Percentiles rank a stretch among this genome's conserved stretches.
These are phyloP conservation scores for Lasioglossum lativentre DNA, from an alignment of 2,888 invertebrate genomes.

Conservation along the genomic window DNA sequence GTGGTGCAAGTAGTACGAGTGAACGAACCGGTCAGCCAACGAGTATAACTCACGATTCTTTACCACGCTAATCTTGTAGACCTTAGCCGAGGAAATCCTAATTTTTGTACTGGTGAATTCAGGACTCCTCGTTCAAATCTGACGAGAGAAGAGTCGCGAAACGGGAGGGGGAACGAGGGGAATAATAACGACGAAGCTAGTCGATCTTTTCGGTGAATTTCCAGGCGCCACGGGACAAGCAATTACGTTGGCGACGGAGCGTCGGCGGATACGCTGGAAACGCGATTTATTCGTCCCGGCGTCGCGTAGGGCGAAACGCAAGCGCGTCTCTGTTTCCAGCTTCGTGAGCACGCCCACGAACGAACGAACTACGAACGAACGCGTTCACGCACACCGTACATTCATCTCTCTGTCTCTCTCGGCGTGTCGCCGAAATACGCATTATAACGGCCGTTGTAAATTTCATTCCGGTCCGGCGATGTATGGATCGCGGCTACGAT, in stretches of 20 bases:
- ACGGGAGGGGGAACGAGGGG: background rate
- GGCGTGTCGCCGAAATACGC: background rate
- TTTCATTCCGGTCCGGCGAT: constrained; percentile 42
- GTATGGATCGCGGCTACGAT: constrained; percentile 48
- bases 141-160: background rate
- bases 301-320: constrained; percentile 12
- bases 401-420: background rate
- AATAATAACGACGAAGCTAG: background rate
- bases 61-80: background rate
- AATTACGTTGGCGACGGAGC: constrained; percentile 52
- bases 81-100: background rate
- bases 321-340: background rate
- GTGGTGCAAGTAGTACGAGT: background rate
- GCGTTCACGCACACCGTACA: background rate
- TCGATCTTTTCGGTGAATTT: constrained; percentile 43
- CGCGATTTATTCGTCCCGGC: constrained; percentile 52
- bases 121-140: background rate
- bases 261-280: constrained; percentile 41
- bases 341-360: background rate
- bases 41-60: background rate
- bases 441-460: constrained; percentile 49
- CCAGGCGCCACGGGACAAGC: constrained; percentile 45
- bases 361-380: background rate
- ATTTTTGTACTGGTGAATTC: background rate
- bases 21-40: background rate